Percentiles rank a stretch among this genome's conserved stretches.
Conservation (phyloP, 1,140 invertebrate species). For the Drosophila pandora region DNA sequence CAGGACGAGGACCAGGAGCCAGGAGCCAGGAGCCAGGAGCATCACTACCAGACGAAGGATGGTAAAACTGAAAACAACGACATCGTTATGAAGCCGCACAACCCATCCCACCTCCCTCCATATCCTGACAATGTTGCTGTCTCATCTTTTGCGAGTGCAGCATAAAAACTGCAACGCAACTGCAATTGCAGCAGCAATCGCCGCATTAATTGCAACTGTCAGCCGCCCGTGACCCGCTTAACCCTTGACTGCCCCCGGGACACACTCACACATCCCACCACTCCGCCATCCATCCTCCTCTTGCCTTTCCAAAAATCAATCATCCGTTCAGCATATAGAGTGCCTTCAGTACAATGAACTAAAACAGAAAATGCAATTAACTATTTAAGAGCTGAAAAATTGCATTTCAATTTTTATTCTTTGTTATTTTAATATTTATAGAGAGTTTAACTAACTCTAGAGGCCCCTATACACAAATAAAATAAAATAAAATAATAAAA, state of each 20-base stretch:
- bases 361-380: too few relatives aligned
- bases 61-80: constrained; percentile 3
- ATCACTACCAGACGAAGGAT: background rate
- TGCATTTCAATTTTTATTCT: too few relatives aligned
- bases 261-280: background rate
- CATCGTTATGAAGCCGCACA: constrained; percentile 5
- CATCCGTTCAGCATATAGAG: too few relatives aligned
- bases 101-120: background rate
- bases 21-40: constrained; percentile 6
- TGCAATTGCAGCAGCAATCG: constrained; percentile 41
- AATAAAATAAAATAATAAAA: too few relatives aligned
- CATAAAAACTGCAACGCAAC: constrained; percentile 36
- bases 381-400: too few relatives aligned
- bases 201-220: constrained; percentile 79
- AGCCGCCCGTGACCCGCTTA: constrained; percentile 56
- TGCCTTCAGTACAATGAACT: too few relatives aligned
- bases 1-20: background rate
- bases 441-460: too few relatives aligned
- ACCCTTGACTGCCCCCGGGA: constrained; percentile 28
- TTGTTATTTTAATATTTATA: too few relatives aligned
- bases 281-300: too few relatives aligned
- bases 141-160: constrained; percentile 66
- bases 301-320: too few relatives aligned
- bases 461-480: too few relatives aligned
- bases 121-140: constrained; percentile 13